Evolutionary conservation across 2,797 vertebrate genomes (phyloP).

Genomic region (Microtus obscurus): DNA sequence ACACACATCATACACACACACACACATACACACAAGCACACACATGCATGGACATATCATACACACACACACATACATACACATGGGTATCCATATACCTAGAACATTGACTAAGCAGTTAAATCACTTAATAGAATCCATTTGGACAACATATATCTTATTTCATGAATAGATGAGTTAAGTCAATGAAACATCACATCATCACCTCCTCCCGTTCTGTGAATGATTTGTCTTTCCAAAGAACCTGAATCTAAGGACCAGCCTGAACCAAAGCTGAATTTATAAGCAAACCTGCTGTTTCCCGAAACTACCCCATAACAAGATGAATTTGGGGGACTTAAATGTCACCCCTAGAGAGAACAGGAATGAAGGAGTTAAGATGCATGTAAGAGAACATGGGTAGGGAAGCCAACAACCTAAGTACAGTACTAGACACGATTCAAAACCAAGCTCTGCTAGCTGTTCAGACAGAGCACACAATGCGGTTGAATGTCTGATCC

Average conservation of each 20-base stretch:
- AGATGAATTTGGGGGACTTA: neutral
- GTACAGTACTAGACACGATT: neutral
- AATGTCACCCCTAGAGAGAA: neutral
- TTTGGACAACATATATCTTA: neutral
- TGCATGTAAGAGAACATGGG: neutral
- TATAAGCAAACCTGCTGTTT: constrained; percentile 14
- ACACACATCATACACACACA: neutral
- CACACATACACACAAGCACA: neutral
- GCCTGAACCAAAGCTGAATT: neutral
- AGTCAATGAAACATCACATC: neutral
- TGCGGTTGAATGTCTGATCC: neutral
- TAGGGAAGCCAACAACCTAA: neutral
- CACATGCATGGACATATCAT: neutral
- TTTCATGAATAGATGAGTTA: constrained; percentile 20
- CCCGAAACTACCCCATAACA: neutral
- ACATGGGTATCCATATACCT: neutral
- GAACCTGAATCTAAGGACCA: neutral
- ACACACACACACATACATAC: neutral
- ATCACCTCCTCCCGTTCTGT: neutral
- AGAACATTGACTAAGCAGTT: neutral
- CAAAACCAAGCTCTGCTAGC: neutral
- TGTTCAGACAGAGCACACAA: neutral
- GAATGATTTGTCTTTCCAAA: neutral
- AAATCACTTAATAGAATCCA: constrained; percentile 17
- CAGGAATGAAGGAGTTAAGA: neutral